A percentile compares a stretch with the other conserved stretches of the same genome.
Conservation (phyloP, 2,888 invertebrate species). For the Lymantria monacha region DNA sequence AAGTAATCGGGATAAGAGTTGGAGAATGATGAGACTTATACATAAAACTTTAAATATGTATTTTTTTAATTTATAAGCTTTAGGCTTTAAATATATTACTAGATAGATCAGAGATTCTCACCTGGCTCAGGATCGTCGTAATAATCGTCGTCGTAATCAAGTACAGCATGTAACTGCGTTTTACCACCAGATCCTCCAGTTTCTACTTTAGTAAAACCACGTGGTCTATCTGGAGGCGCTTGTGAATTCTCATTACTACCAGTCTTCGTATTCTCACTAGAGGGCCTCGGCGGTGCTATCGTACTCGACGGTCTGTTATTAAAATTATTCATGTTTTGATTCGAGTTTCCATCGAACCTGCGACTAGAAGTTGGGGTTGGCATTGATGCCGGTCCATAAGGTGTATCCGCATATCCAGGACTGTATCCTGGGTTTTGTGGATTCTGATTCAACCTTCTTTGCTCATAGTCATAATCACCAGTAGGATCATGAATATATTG, state of each 20-base stretch:
- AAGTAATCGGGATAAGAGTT: too few relatives aligned
- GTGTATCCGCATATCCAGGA: conserved; percentile 64
- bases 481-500: conserved; percentile 73
- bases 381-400: conserved; percentile 59
- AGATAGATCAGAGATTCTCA: conserved; percentile 27
- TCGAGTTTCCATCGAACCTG: conserved; percentile 60
- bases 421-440: conserved; percentile 51
- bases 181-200: conserved; percentile 80
- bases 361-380: conserved; percentile 66
- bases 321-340: conserved; percentile 65
- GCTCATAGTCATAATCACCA: conserved; percentile 75
- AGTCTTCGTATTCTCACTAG: conserved; percentile 69
- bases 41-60: too few relatives aligned
- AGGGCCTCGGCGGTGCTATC: conserved; percentile 43
- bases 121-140: conserved; percentile 84
- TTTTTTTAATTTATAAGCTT: too few relatives aligned
- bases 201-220: conserved; percentile 85
- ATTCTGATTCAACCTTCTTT: conserved; percentile 56
- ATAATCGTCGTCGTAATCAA: conserved; percentile 85
- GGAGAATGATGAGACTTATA: too few relatives aligned
- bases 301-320: conserved; percentile 55
- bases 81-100: too few relatives aligned
- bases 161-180: conserved; percentile 87
- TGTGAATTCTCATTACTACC: conserved; percentile 58
- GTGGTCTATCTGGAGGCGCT: conserved; percentile 78